Evolutionary conservation across 1,140 invertebrate genomes (phyloP), one percentile per base, ranked within the genome.

Genomic region (Drosophila pseudoobscura): DNA sequence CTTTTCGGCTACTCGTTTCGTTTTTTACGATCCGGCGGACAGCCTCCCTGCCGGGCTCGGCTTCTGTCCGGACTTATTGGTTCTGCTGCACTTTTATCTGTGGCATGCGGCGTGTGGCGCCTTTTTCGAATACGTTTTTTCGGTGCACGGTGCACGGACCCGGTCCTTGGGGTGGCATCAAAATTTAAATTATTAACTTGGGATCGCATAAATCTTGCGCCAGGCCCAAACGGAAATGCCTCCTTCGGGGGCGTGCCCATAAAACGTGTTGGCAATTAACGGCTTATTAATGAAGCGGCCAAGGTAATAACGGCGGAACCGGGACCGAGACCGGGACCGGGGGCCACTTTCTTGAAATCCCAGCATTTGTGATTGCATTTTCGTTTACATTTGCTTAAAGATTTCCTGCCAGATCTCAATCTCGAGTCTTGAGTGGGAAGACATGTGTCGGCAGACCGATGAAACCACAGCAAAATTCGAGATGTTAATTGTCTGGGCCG

Each of bases 161-260:
- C 5, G 29, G 71, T 76, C 80, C 80, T 84, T 56, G 49, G 80
- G 80, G 80, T 79, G 49, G 74, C 60, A 84, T 84, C 39, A 51
- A 52, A 44, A 58, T 85, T 84, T 77, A 85, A 84, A 84, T 69
- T 85, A 80, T 84, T 62, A 77, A 74, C 76, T 68, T 85, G 57
- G 76, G 52, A 41, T 43, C 22, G 53, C 72, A 79, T 84, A 76
- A 80, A 80, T 76, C 68, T 62, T 59, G n/a, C 17, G 24, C 49
- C 41, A 73, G 56, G 56, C 52, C 13, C 11, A 43, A 52, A 47
- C 24, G 31, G 31, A 77, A 47, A 41, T 62, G 56, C 39, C 52
- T 56, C 47, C 49, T 66, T 39, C 26, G 47, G 35, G 47, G 57
- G 31, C 45, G 15, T 13, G 9, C 15, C 59, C 53, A 45, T 13